Evolutionary conservation across 2,888 invertebrate species (phyloP), one percentile per base, ranked within the genome.

Genomic region (Ecliptopera silaceata): DNA sequence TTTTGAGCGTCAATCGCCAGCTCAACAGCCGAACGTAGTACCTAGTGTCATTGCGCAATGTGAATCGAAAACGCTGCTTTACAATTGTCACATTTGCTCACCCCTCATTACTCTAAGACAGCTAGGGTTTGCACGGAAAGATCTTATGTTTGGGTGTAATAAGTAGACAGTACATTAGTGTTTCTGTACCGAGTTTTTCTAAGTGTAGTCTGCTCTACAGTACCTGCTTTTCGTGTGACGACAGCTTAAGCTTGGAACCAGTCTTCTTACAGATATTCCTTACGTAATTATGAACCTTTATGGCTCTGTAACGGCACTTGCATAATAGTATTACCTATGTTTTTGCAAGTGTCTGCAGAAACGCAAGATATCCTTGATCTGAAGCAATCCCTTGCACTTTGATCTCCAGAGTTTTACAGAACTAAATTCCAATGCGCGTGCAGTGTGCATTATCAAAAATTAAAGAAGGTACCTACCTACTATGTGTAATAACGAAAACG

Each of bases 221-320:
- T 4, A 26, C 36, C 51, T 34, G 46, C 29, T 51, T 51, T 36
- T 8, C 1, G 2, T 34, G 46, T 46, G 13, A 42, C 18, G 15
- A 4, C 8, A 26, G 18, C 8, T 12, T 31, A 38, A 60, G 45
- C 39, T 49, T 55, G 41, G 6, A 64, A 57, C 60, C 55, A 57
- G 65, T 61, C 47, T 41, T 44, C 41, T 47, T 51, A 45, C 52
- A 32, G 41, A 58, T 60, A 48, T 44, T 57, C 44, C 45, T 63
- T 59, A 65, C 52, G 59, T 57, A 57, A 61, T 61, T 32, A 43
- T 34, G 31, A 18, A 20, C 42, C 49, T 15, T 44, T 41, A 55
- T 13, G 41, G 17, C 45, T 45, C n/a, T 50, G 45, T 44, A 58
- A 54, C 53, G 34, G 58, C 36, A 56, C 58, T 54, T 54, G 36